Conservation (phyloP, 2,888 invertebrate genomes). For the Zygaena filipendulae region DNA sequence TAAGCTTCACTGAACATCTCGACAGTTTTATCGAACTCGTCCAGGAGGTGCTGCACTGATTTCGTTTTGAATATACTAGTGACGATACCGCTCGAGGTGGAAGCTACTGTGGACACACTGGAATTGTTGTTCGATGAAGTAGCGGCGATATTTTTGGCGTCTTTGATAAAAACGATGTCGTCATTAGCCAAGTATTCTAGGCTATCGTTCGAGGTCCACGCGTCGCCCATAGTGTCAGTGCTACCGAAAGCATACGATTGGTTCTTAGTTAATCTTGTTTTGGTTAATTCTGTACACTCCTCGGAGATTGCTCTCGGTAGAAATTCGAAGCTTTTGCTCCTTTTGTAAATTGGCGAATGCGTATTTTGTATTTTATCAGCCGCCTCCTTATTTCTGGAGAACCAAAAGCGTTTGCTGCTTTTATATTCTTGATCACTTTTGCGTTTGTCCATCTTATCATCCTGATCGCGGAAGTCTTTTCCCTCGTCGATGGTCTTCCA, state of each 20-base stretch:
- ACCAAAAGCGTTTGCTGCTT: constrained; percentile 50
- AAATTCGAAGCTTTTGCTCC: constrained; percentile 61
- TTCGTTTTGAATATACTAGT: constrained; percentile 39
- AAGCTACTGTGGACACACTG: constrained; percentile 39
- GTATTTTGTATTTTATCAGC: constrained; percentile 28
- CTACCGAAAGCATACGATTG: constrained; percentile 42
- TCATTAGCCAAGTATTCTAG: constrained; percentile 45
- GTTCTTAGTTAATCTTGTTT: constrained; percentile 23
- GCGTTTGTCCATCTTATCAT: constrained; percentile 16
- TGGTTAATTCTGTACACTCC: constrained; percentile 24
- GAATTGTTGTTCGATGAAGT: constrained; percentile 40
- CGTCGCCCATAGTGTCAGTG: constrained; percentile 40
- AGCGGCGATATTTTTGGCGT: constrained; percentile 36
- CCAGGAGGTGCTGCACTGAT: constrained; percentile 45
- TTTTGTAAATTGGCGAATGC: constrained; percentile 34
- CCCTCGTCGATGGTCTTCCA: constrained; percentile 37
- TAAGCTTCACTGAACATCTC: constrained; percentile 56
- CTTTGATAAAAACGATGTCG: constrained; percentile 42
- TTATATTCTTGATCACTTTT: constrained; percentile 36
- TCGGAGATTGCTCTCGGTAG: constrained; percentile 45
- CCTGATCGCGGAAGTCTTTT: constrained; percentile 15
- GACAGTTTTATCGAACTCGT: constrained; percentile 52
- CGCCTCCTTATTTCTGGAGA: constrained; percentile 44
- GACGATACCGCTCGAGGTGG: constrained; percentile 40
- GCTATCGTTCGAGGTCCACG: constrained; percentile 47